phyloP scores from a whole-genome alignment of 2,797 vertebrate species.

The Leucoraja ocellata region DNA sequence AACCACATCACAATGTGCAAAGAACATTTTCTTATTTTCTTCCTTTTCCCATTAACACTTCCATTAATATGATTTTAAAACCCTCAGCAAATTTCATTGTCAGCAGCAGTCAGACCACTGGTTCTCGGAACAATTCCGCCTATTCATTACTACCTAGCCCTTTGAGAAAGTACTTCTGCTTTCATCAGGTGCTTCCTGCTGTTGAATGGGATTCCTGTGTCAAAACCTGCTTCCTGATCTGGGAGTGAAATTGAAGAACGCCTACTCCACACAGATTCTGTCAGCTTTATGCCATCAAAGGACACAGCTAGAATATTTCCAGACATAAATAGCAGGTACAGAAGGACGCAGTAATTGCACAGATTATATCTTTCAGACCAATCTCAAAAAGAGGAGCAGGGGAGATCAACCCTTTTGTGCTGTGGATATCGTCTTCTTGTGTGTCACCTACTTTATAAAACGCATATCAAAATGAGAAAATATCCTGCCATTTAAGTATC shows the following conservation, averaged over 20 bases:
- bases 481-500: neutral
- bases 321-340: constrained; percentile 14
- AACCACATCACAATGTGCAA: constrained; percentile 12
- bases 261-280: constrained; percentile 10
- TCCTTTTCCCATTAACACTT: neutral
- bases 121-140: neutral
- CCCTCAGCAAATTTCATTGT: constrained; percentile 4
- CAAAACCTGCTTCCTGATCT: constrained; percentile 29
- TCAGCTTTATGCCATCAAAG: constrained; percentile 35
- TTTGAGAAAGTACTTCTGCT: constrained; percentile 27
- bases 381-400: neutral
- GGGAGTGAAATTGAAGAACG: constrained; percentile 32
- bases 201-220: constrained; percentile 34
- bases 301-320: constrained; percentile 21
- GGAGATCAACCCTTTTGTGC: neutral
- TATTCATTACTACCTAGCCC: constrained; percentile 31
- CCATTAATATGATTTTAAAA: constrained; percentile 27
- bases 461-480: neutral
- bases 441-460: neutral
- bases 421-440: neutral
- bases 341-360: constrained; percentile 29
- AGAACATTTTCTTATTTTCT: neutral
- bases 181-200: constrained; percentile 33
- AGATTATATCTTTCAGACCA: constrained; percentile 26
- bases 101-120: neutral